Evolutionary conservation across 2,797 vertebrate species (phyloP).

Genomic region (Halcyon chelicuti): DNA sequence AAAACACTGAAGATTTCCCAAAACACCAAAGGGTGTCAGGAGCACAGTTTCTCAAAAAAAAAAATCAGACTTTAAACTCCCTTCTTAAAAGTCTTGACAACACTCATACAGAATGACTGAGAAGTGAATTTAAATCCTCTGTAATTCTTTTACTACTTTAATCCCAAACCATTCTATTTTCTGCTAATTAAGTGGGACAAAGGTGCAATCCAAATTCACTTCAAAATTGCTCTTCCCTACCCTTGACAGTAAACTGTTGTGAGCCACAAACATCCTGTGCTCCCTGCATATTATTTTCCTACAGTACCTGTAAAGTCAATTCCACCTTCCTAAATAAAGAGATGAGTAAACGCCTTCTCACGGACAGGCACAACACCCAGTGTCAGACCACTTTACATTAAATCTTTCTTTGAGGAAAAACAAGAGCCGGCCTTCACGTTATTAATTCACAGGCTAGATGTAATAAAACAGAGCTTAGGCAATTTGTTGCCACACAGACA

Average conservation of each 20-base stretch:
- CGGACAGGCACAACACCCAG: fast-evolving
- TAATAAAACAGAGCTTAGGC: not conserved
- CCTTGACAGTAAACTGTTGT: fast-evolving
- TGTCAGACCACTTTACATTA: not conserved
- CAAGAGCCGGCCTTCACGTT: not conserved
- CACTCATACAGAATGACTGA: fast-evolving
- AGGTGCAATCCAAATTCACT: not conserved
- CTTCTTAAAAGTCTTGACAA: not conserved
- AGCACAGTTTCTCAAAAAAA: not conserved
- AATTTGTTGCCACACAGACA: not conserved
- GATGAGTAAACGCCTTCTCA: not conserved
- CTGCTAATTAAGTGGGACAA: not conserved
- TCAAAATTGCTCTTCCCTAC: not conserved
- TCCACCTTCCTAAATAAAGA: not conserved
- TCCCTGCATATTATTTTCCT: not conserved
- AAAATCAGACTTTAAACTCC: not conserved
- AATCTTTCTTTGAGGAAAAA: not conserved
- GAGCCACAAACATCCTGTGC: not conserved
- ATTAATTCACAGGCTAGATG: not conserved
- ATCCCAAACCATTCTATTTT: not conserved
- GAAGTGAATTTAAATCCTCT: not conserved
- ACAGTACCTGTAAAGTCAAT: not conserved
- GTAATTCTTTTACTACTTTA: not conserved
- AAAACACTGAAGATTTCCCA: not conserved
- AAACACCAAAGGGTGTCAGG: not conserved